A percentile compares a stretch with the other conserved stretches of the same genome.
phyloP scores from a whole-genome alignment of 2,797 vertebrate species.

The Adrianichthys oophorus region DNA sequence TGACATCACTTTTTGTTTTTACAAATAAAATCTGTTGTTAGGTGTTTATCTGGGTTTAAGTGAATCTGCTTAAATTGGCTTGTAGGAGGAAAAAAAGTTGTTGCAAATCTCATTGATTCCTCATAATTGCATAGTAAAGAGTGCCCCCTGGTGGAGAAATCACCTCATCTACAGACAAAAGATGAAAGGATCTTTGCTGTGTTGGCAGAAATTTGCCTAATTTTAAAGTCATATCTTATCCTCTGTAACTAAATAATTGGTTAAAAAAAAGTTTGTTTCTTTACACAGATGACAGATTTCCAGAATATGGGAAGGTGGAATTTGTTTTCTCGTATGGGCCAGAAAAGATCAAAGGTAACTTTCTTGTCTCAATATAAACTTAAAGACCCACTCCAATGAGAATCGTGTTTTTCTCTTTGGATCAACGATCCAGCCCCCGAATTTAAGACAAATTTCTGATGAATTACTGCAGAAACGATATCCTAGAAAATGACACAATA shows the following conservation, averaged over 20 bases:
- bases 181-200: background rate
- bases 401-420: too few species aligned
- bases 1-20: too few species aligned
- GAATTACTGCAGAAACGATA: too few species aligned
- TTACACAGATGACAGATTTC: conserved; percentile 89
- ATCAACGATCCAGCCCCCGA: too few species aligned
- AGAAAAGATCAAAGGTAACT: conserved; percentile 92
- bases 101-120: background rate
- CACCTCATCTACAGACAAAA: conserved; percentile 1
- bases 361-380: too few species aligned
- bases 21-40: background rate
- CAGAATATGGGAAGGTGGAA: conserved; percentile 96
- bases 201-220: too few species aligned
- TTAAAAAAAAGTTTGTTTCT: conserved; percentile 17
- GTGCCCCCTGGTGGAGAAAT: conserved; percentile 51
- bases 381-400: too few species aligned
- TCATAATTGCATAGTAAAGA: conserved; percentile 21
- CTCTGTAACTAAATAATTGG: background rate
- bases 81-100: background rate
- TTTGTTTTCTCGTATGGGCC: conserved; percentile 96
- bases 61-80: too few species aligned
- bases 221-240: too few species aligned
- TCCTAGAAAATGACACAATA: too few species aligned
- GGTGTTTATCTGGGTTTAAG: too few species aligned
- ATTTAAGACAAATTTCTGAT: too few species aligned